Evolutionary conservation across 2,888 invertebrate species (phyloP).

Genomic region (Macrosoma leucophasiata): DNA sequence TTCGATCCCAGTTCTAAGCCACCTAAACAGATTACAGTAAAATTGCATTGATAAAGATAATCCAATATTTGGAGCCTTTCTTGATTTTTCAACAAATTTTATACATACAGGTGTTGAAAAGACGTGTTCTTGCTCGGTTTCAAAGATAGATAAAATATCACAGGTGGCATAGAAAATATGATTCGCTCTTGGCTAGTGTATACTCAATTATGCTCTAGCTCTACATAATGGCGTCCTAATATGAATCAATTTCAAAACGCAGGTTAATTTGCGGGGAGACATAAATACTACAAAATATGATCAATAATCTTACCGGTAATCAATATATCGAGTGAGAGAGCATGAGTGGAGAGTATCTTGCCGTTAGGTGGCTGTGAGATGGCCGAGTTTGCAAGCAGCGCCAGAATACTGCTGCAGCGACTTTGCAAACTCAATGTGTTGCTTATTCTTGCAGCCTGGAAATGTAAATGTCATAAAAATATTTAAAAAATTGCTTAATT

Average conservation of each 20-base stretch:
- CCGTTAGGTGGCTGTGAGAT: constrained; percentile 87
- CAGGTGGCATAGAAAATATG: no score
- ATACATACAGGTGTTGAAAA: no score
- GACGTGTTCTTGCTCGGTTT: no score
- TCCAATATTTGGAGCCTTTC: background rate
- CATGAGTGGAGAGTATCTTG: constrained; percentile 90
- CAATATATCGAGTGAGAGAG: constrained; percentile 93
- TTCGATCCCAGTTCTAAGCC: constrained; percentile 95
- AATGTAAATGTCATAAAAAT: constrained; percentile 1
- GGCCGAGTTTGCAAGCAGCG: constrained; percentile 90
- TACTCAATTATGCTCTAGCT: no score
- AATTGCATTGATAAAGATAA: background rate
- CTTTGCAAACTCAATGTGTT: constrained; percentile 92
- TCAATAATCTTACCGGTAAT: constrained; percentile 73
- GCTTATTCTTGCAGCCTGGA: constrained; percentile 89
- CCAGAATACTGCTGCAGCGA: constrained; percentile 92
- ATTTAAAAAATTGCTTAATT: background rate
- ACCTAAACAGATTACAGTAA: constrained; percentile 42
- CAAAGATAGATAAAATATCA: no score
- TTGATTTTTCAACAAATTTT: no score
- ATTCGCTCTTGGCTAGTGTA: no score
- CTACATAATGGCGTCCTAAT: no score
- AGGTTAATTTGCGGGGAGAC: no score
- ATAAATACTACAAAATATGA: background rate
- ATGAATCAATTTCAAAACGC: no score